Evolutionary conservation across 2,888 invertebrate species (phyloP), one percentile per base, ranked within the genome.

Genomic region (Hecatera dysodea): DNA sequence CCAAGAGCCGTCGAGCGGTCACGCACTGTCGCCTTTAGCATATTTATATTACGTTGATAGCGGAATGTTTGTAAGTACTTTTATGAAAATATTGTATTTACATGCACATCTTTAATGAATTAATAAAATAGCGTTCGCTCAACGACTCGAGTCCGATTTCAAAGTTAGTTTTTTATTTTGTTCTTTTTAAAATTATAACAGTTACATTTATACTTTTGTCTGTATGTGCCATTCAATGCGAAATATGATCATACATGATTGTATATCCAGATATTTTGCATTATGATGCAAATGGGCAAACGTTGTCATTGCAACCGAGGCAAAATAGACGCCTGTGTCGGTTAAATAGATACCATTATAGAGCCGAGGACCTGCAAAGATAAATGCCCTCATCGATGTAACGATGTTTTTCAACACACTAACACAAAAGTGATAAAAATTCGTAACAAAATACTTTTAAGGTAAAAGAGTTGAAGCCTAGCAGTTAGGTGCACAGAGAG

Each of bases 1-100:
- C 39, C 46, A 36, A 46, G 76, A 71, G 64, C 46, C 77, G 67
- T 80, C 24, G 70, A 79, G 77, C 64, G 44, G 44, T 33, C 53
- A 39, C 29, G 56, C 42, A 55, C 33, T 57, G 29, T 65, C 17
- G n/a, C 55, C 55, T 56, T 56, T 22, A 22, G 33, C 56, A n/a
- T 36, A 36, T 56, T 4, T 36, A 36, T 56, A 36, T 36, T 48
- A 53, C 22, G 36, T 46, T 65, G 19, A 42, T 42, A 27, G 61
- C 39, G n/a, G 33, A 24, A 67, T 36, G 11, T 46, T 7, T 39
- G 56, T 48, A 78, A 67, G 29, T 64, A 61, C 22, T 39, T 59
- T 36, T 22, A 63, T 52, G 17, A 36, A 63, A 29, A 44, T 44
- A 36, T 52, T 44, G 7, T 8, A n/a, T 55, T 33, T 33, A 42